Evolutionary conservation across 2,113 vertebrate species (phyloP), one percentile per base, ranked within the genome.

Genomic region (Cyanistes caeruleus): DNA sequence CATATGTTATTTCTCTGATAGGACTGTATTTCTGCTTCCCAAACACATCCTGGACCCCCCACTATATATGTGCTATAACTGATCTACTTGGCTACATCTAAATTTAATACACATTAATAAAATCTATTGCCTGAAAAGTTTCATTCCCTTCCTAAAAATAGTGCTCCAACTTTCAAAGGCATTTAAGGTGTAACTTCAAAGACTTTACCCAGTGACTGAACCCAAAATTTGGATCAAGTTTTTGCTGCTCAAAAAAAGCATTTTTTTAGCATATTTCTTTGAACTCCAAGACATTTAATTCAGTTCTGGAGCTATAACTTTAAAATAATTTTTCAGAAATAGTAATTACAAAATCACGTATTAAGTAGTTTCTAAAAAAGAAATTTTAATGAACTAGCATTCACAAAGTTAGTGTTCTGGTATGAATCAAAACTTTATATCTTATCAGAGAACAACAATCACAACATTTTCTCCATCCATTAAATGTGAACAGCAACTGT

Each of bases 401-500:
- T 49, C 9, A 28, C 15, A 21, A 49, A 75, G 4, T 51, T 51
- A 44, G 28, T 41, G 15, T 39, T 74, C 35, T 18, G 19, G 18
- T 46, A 46, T 23, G 39, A 72, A 16, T 53, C 2, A 10, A 18
- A 86, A 81, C 5, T 33, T 37, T 31, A 64, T 74, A 74, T 37
- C 56, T 69, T 67, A 62, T 13, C 19, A 73, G 69, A 68, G 22
- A 94, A n/a, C 3, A 89, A 33, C 33, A 77, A 52, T 62, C 51
- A 67, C 1, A 0, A 33, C 0, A 0, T 55, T 84, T 11, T 59
- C 13, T 85, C 31, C 13, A 73, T 22, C 33, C 17, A 60, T 30
- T 64, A 85, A 56, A 44, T 44, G 31, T 2, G 2, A 86, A 68
- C 8, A 52, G 16, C 15, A 69, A 31, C 28, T 48, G 21, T 20